Base-by-base conservation (phyloP, 2,888 invertebrate species). In the Cantharis rufa region DNA sequence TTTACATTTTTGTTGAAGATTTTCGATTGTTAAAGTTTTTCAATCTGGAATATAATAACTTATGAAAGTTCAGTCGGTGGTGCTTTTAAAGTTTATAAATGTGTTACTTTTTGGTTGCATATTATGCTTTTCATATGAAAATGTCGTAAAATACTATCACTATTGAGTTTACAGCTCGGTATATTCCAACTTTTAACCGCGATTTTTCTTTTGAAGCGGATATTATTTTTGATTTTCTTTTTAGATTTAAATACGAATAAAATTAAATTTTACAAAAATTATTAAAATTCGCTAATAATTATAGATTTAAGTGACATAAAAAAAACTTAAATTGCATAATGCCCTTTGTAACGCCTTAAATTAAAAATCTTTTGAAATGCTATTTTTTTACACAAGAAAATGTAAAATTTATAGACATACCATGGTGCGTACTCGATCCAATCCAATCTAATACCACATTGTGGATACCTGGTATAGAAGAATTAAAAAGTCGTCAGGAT, bases 11-110 rank as follows among this genome's bases (percentile, higher is more conserved):
- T 74, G 69, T 61, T 69, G 77, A 72, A 79, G 75, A 79, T 71
- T 74, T 77, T 75, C 75, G 75, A 76, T 76, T 69, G 83, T 83
- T 83, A 82, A 84, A 84, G 83, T 84, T 84, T 84, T 84, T 83
- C 84, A 83, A 84, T 84, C 83, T 81, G 81, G 80, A 81, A 83
- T 82, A 84, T 84, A 83, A 83, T 84, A 84, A 83, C 81, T 78
- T 75, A 70, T 63, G 75, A 69, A 73, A 75, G 71, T 75, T 66
- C 27, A 64, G 63, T 24, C 62, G 72, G 69, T 28, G 15, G 15
- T 13, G 16, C 68, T 62, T 63, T 74, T 13, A 9, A 70, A 63
- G 16, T 74, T 69, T 75, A 21, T 71, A 68, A 64, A 71, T 70
- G 71, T 62, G 71, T 71, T 63, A 48, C 66, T 70, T 66, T 66